Base-by-base conservation (phyloP, 1,140 invertebrate genomes). In the Triops cancriformis region DNA sequence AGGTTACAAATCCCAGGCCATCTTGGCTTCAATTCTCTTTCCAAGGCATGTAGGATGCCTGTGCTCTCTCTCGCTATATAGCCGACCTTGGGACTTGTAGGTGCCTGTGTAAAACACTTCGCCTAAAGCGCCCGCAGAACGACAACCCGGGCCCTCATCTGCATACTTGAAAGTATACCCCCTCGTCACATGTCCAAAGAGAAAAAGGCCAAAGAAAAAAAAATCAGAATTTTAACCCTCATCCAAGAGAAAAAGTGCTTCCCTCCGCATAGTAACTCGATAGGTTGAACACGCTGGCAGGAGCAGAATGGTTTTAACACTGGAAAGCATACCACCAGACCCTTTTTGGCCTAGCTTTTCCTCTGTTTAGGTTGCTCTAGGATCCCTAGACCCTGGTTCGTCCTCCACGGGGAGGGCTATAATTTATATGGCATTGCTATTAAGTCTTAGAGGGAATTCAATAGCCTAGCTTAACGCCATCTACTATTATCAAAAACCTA, bases 91-190 rank as follows among this genome's bases (percentile, higher is more conserved):
- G 51, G 23, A 64, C 51, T 64, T 64, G 51, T 64, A 64, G 23
- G 45, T 64, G 51, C 51, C 51, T 23, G 51, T 37, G 31, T 64
- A 23, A 64, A 64, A 64, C 23, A 6, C 51, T 64, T 64, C n/a
- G 51, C 51, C 51, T 64, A 64, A 64, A 64, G 51, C 51, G 51
- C 51, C 51, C n/a, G 51, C 51, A 64, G 51, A 64, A 64, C 51
- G 51, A 18, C 11, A 45, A 45, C 43, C 43, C 51, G n/a, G 51
- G 51, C 51, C 51, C 51, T 23, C 51, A 64, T 64, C 51, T 23
- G 51, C 51, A 64, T 64, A 64, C 51, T 64, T 64, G 51, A 14
- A 64, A 64, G n/a, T 23, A 14, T 23, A 23, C 51, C 51, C n/a
- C 51, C 51, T n/a, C 51, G 51, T 64, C 51, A 64, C 51, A 23